Evolutionary conservation across 2,113 vertebrate genomes (phyloP).

Genomic region (Erythrocebus patas): DNA sequence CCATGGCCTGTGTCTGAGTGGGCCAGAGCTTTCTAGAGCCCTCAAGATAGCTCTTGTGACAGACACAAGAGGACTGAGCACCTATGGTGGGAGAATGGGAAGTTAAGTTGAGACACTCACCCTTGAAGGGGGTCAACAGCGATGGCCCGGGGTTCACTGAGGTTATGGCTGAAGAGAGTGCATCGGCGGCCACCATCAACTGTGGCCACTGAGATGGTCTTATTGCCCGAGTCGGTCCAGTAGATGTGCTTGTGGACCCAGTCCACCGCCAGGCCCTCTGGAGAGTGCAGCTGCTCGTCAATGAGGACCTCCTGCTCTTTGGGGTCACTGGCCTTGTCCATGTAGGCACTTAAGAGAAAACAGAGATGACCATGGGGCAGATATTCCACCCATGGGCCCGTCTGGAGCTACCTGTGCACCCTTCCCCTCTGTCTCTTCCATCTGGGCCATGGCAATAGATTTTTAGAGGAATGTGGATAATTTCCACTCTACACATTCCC

Average conservation of each 20-base stretch:
- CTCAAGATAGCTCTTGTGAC: not conserved
- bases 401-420: not conserved
- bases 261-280: constrained; percentile 95
- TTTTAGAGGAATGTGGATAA: not conserved
- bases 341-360: constrained; percentile 89
- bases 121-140: constrained; percentile 94
- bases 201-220: constrained; percentile 96
- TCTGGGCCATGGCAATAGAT: not conserved
- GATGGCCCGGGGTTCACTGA: constrained; percentile 95
- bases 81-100: not conserved
- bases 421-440: not conserved
- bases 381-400: not conserved
- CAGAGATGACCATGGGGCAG: constrained; percentile 7
- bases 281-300: constrained; percentile 92
- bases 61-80: not conserved
- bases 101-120: constrained; percentile 80
- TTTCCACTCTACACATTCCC: not conserved
- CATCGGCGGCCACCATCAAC: constrained; percentile 91
- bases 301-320: constrained; percentile 92
- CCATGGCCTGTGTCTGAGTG: not conserved
- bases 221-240: constrained; percentile 98
- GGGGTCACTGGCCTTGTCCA: constrained; percentile 94
- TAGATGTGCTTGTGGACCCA: constrained; percentile 99
- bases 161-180: constrained; percentile 90
- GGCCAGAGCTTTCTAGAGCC: not conserved